phyloP scores from a whole-genome alignment of 2,113 vertebrate genomes.

The Dendrocopos noguchii region DNA sequence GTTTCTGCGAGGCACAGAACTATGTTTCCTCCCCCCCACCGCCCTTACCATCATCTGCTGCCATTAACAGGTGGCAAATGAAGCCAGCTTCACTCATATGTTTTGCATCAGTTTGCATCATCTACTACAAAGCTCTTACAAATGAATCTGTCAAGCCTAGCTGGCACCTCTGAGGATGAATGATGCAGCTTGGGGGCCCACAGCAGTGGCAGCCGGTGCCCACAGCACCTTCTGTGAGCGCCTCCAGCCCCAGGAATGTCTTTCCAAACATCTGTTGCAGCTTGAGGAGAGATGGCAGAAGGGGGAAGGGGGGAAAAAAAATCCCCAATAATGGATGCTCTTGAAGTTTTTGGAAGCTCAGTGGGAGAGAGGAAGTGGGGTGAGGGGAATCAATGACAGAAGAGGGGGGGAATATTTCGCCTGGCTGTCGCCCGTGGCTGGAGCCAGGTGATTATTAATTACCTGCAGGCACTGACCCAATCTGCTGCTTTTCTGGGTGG shows the following conservation, averaged over 20 bases:
- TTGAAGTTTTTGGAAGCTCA: slow-evolving; percentile 28
- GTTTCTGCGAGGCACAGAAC: not conserved
- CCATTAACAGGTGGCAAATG: slow-evolving; percentile 28
- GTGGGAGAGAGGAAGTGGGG: not conserved
- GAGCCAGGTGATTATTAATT: slow-evolving; percentile 82
- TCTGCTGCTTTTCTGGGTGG: slow-evolving; percentile 82
- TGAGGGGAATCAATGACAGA: not conserved
- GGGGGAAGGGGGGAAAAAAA: not conserved
- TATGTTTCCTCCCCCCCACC: not conserved
- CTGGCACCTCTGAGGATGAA: slow-evolving; percentile 57
- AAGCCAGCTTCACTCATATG: slow-evolving; percentile 21
- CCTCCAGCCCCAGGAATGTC: slow-evolving; percentile 13
- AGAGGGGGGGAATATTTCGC: slow-evolving; percentile 40
- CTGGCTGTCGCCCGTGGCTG: slow-evolving; percentile 75
- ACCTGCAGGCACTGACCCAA: slow-evolving; percentile 81
- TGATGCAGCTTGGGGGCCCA: not conserved
- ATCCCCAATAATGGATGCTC: slow-evolving; percentile 23
- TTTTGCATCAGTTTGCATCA: slow-evolving; percentile 57
- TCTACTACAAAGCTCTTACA: slow-evolving; percentile 44
- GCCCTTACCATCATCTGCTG: not conserved
- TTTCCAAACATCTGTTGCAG: slow-evolving; percentile 56
- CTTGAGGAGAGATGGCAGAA: slow-evolving; percentile 34
- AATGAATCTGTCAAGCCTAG: slow-evolving; percentile 34
- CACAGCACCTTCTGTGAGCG: not conserved
- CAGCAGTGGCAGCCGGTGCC: slow-evolving; percentile 19